Base-by-base conservation (phyloP, 2,797 vertebrate species). In the Euthynnus affinis region DNA sequence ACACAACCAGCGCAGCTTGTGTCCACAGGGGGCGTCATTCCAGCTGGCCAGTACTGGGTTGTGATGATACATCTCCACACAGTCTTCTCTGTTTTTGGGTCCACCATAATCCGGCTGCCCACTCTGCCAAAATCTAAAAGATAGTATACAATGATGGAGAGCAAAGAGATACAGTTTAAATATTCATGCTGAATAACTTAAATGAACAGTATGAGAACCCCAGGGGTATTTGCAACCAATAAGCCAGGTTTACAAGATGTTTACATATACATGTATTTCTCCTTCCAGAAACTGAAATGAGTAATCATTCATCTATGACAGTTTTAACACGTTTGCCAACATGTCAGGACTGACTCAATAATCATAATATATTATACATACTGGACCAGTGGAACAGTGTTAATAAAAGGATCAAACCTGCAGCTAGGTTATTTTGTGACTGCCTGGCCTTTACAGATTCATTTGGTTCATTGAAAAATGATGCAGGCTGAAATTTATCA, bases 61-160 rank as follows among this genome's bases (percentile, higher is more conserved):
- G 3, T 0, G 0, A 27, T 56, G 17, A 29, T 48, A 20, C 80
- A 87, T 83, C 25, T 49, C 56, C 48, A 89, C 86, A 59, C 86
- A 88, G 48, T 74, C 51, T n/a, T 86, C 73, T 29, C 0, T 1
- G 6, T 52, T 78, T 40, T 53, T 58, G 15, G 37, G 29, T 29
- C 48, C 78, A 12, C 51, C 1, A 3, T 1, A 6, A 48, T 63
- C 44, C 0, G 74, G 81, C 61, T 78, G 66, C 9, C 22, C 58
- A 17, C 1, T 0, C 71, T 46, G 67, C 80, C 71, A 88, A 68
- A 78, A 88, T 6, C 81, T 85, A 17, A 37, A 52, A 46, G 2
- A 81, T 18, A 60, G 32, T 32, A 32, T 17, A 48, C 9, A 66
- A 20, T 29, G 22, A 57, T n/a, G 6, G 6, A 64, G 5, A 2